Evolutionary conservation across 2,797 vertebrate species (phyloP), one percentile per base, ranked within the genome.

Genomic region (Heliangelus exortis): DNA sequence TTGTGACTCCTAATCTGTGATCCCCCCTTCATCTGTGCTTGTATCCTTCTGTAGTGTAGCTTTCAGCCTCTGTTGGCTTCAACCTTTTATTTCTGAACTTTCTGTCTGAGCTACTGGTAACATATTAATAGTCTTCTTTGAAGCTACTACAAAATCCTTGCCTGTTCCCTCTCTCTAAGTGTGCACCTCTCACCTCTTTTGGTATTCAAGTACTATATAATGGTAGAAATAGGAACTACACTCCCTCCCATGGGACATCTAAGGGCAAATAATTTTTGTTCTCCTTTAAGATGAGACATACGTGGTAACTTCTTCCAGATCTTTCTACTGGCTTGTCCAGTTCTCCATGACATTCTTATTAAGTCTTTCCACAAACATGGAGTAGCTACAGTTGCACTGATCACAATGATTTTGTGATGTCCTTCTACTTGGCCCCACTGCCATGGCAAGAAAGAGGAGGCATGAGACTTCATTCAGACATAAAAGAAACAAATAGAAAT

Each of bases 1-100:
- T 6, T 53, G 14, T 0, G 4, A 29, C 15, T 77, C 7, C 31
- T 57, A 25, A 4, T 21, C 29, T 57, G 0, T 28, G 51, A 39
- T 57, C 22, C 53, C 15, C 19, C 5, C 28, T 67, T 53, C 13
- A 68, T 73, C 20, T 73, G 26, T 58, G 4, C 8, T 54, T n/a
- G 5, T n/a, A 13, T 68, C 28, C 13, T 76, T 34, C 73, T 67
- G 13, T 63, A 20, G 29, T 5, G 6, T 29, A 34, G 13, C 3
- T 39, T 71, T 89, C 61, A 47, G 41, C 36, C 33, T 48, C 26
- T 62, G 8, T 28, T 74, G 58, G 9, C 29, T 75, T 87, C 15
- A 26, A 66, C 28, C 15, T 55, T 74, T 65, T 54, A 36, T 68
- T 77, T 78, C 51, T 45, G 61, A 34, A n/a, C 51, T 48, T 4